A percentile compares a stretch with the other conserved stretches of the same genome.
phyloP scores from a whole-genome alignment of 2,113 vertebrate species.

The Sminthopsis crassicaudata region DNA sequence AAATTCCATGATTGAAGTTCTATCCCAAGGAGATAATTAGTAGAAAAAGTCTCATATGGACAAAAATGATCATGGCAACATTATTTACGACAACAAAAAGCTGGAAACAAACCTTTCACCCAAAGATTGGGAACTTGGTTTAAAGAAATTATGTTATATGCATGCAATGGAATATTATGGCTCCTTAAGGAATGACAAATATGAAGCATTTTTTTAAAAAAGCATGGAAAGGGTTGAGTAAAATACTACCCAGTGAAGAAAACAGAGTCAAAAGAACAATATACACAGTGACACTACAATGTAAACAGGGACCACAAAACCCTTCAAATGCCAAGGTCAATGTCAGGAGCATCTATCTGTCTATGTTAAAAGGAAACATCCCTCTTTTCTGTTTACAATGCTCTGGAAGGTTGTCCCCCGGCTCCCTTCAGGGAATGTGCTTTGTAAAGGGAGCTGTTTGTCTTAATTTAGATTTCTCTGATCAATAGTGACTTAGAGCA shows the following conservation, averaged over 20 bases:
- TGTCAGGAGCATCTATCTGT: neutral
- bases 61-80: neutral
- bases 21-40: neutral
- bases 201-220: neutral
- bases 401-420: neutral
- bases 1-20: neutral
- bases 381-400: neutral
- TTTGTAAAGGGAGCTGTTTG: neutral
- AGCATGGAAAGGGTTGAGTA: neutral
- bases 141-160: neutral
- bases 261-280: neutral
- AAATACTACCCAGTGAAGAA: neutral
- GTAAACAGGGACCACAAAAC: neutral
- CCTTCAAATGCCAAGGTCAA: neutral
- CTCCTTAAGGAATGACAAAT: neutral
- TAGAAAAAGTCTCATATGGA: neutral
- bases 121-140: neutral
- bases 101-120: neutral
- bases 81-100: neutral
- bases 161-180: neutral
- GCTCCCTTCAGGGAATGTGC: neutral
- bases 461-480: too few species aligned
- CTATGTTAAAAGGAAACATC: neutral
- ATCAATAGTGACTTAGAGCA: too few species aligned
- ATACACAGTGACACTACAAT: neutral